Conservation (phyloP, 2,888 invertebrate genomes). For the Cephus pulcher region DNA sequence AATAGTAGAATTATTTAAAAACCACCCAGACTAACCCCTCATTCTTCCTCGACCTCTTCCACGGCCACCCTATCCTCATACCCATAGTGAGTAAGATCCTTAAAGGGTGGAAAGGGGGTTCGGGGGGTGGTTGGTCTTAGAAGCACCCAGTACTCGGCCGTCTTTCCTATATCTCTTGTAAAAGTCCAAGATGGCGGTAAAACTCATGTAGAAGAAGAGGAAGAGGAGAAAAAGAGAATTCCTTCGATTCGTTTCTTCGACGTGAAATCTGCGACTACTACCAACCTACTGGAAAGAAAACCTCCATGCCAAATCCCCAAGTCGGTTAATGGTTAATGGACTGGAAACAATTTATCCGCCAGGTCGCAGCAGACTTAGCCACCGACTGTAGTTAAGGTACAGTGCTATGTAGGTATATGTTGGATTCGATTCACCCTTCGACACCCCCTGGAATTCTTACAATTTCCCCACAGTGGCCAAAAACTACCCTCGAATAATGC, state of each 20-base stretch:
- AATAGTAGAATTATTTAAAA: conserved; percentile 67
- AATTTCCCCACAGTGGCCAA: not conserved
- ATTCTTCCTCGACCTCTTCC: conserved; percentile 30
- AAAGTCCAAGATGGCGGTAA: conserved; percentile 22
- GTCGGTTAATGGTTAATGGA: conserved; percentile 60
- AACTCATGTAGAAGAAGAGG: conserved; percentile 17
- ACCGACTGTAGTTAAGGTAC: not conserved
- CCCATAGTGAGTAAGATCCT: too few species aligned
- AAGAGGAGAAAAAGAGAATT: conserved; percentile 24
- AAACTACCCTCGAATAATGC: too few species aligned
- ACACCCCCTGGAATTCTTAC: conserved; percentile 15
- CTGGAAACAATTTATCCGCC: conserved; percentile 60
- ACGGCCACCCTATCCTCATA: conserved; percentile 25
- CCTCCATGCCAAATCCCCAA: conserved; percentile 52
- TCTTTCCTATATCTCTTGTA: conserved; percentile 32
- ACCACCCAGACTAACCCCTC: conserved; percentile 50
- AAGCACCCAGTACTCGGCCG: conserved; percentile 34
- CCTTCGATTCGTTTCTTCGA: conserved; percentile 36
- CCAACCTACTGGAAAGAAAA: conserved; percentile 34
- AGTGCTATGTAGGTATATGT: conserved; percentile 6
- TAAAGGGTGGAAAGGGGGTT: conserved; percentile 8
- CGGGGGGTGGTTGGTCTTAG: conserved; percentile 19
- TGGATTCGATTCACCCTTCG: conserved; percentile 9
- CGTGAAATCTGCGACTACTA: too few species aligned
- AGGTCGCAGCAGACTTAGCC: conserved; percentile 20